Evolutionary conservation across 2,888 invertebrate genomes (phyloP).

Genomic region (Drosophila buzzatii): DNA sequence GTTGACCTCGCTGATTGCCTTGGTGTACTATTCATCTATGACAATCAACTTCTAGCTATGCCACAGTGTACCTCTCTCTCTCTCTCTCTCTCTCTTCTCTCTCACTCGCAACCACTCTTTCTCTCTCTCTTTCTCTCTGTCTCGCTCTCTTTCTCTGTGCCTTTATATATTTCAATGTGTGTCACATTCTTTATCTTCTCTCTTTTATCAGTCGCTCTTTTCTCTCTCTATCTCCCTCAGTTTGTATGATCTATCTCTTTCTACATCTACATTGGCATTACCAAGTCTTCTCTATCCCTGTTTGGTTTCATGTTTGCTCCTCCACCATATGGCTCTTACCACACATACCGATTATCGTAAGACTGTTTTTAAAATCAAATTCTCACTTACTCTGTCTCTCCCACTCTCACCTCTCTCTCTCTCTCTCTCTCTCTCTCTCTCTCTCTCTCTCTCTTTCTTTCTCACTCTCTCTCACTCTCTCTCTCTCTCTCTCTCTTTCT

Average conservation of each 20-base stretch:
- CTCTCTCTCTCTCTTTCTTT: neutral
- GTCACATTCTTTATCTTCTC: too few relatives aligned
- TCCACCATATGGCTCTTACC: neutral
- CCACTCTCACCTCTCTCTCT: slow-evolving; percentile 26
- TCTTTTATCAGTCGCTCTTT: too few relatives aligned
- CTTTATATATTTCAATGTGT: too few relatives aligned
- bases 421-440: slow-evolving; percentile 14
- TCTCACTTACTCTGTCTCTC: slow-evolving; percentile 36
- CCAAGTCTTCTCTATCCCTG: neutral
- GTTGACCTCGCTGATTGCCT: slow-evolving; percentile 24
- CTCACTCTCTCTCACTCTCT: neutral
- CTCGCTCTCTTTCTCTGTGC: neutral
- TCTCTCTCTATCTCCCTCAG: too few relatives aligned
- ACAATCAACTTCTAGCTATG: neutral
- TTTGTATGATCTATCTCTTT: too few relatives aligned
- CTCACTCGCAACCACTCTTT: neutral
- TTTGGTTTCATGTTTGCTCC: neutral
- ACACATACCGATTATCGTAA: neutral
- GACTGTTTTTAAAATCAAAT: too few relatives aligned
- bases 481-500: slow-evolving; percentile 4
- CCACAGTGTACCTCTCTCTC: slow-evolving; percentile 14
- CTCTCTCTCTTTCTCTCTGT: neutral
- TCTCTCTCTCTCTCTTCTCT: slow-evolving; percentile 40
- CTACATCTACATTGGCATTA: too few relatives aligned
- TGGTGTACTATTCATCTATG: neutral